Conservation (phyloP, 1,140 invertebrate species). For the Drosophila tsacasi region DNA sequence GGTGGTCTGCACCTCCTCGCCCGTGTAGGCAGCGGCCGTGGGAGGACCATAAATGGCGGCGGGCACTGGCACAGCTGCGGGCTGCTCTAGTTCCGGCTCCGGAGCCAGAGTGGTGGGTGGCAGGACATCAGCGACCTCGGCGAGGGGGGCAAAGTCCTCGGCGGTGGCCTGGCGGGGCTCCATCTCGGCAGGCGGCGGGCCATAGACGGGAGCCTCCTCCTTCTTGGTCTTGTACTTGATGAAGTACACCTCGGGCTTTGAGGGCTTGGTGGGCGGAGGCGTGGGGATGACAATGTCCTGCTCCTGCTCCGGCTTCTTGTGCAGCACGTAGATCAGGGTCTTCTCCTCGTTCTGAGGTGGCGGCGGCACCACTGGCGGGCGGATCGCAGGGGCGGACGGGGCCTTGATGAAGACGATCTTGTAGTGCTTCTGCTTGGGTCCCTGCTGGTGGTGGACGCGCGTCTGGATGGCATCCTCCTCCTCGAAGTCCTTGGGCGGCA, state of each 20-base stretch:
- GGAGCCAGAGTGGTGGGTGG: constrained; percentile 66
- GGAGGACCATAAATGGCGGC: constrained; percentile 65
- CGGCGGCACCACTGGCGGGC: constrained; percentile 87
- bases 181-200: constrained; percentile 85
- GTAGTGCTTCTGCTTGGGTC: constrained; percentile 92
- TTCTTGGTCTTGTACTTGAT: constrained; percentile 93
- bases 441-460: constrained; percentile 86
- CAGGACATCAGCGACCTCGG: constrained; percentile 61
- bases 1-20: constrained; percentile 73
- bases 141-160: constrained; percentile 64
- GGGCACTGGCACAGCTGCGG: constrained; percentile 45
- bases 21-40: constrained; percentile 65
- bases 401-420: constrained; percentile 96
- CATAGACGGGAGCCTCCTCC: constrained; percentile 82
- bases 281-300: constrained; percentile 92
- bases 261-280: constrained; percentile 90
- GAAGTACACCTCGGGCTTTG: constrained; percentile 94
- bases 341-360: constrained; percentile 92
- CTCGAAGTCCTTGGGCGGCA: constrained; percentile 91
- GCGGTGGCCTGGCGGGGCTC: constrained; percentile 68
- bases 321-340: constrained; percentile 93
- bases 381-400: constrained; percentile 90
- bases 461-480: constrained; percentile 86
- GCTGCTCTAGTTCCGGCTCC: constrained; percentile 67
- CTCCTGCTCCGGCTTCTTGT: constrained; percentile 92